phyloP scores from a whole-genome alignment of 2,888 invertebrate genomes.

The Formica aserva region DNA sequence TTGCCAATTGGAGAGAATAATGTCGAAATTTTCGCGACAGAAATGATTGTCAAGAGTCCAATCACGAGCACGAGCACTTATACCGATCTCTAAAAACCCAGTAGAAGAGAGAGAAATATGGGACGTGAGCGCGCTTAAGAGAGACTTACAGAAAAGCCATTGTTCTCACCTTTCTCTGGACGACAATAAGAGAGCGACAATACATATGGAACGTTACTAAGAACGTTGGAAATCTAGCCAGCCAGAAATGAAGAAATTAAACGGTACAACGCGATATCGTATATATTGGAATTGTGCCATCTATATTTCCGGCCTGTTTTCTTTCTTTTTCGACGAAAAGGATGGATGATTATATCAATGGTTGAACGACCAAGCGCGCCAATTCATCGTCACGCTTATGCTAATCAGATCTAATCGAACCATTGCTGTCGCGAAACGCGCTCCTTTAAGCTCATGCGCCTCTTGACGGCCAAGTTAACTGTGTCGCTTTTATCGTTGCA shows the following conservation, averaged over 20 bases:
- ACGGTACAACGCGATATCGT: background rate
- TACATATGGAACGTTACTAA: background rate
- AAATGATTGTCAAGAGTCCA: background rate
- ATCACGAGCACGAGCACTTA: background rate
- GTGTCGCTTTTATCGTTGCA: constrained; percentile 30
- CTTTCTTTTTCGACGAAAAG: background rate
- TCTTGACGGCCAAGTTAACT: constrained; percentile 26
- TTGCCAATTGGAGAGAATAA: background rate
- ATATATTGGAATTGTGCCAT: background rate
- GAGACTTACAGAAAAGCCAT: background rate
- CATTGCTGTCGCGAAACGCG: background rate
- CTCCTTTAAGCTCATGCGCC: constrained; percentile 19
- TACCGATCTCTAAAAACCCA: background rate
- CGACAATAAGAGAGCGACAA: constrained; percentile 9
- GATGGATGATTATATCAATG: background rate
- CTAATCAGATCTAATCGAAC: constrained; percentile 29
- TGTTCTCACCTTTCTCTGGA: constrained; percentile 18
- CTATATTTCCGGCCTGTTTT: background rate
- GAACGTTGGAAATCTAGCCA: background rate
- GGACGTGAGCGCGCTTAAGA: background rate
- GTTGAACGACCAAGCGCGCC: background rate
- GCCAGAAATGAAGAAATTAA: constrained; percentile 4
- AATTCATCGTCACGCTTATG: constrained; percentile 20
- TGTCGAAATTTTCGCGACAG: background rate
- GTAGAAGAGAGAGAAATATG: background rate